These are phyloP conservation scores for Taeniopygia guttata DNA, from an alignment of 2,797 vertebrate species.

Conservation along the genomic window DNA sequence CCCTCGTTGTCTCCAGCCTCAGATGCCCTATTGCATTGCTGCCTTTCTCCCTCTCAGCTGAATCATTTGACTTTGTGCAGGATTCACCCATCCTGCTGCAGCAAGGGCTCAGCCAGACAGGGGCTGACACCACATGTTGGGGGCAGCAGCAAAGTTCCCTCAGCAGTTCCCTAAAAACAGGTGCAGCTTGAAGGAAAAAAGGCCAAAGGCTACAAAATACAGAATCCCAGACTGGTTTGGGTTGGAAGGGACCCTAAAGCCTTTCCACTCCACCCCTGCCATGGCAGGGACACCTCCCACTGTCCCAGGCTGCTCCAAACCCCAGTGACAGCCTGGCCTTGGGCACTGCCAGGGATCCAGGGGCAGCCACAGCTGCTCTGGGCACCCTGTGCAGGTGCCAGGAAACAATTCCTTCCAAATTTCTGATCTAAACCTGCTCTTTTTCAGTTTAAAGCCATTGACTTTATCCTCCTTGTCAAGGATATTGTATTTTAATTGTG, in stretches of 20 bases:
- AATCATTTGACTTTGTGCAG: not conserved
- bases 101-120: not conserved
- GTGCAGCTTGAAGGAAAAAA: not conserved
- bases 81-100: not conserved
- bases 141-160: not conserved
- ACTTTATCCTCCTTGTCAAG: not conserved
- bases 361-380: not conserved
- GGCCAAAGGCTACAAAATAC: not conserved
- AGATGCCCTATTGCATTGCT: not conserved
- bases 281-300: not conserved
- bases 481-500: not conserved
- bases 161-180: not conserved
- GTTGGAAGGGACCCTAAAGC: fast-evolving
- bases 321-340: not conserved
- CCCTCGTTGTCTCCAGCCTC: not conserved
- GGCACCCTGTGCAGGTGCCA: not conserved
- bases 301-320: not conserved
- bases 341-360: not conserved
- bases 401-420: not conserved
- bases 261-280: not conserved
- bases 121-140: fast-evolving
- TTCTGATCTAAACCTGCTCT: not conserved
- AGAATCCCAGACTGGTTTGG: not conserved
- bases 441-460: not conserved
- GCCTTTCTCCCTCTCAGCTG: not conserved